Evolutionary conservation across 2,888 invertebrate species (phyloP).

Genomic region (Spodoptera exigua): DNA sequence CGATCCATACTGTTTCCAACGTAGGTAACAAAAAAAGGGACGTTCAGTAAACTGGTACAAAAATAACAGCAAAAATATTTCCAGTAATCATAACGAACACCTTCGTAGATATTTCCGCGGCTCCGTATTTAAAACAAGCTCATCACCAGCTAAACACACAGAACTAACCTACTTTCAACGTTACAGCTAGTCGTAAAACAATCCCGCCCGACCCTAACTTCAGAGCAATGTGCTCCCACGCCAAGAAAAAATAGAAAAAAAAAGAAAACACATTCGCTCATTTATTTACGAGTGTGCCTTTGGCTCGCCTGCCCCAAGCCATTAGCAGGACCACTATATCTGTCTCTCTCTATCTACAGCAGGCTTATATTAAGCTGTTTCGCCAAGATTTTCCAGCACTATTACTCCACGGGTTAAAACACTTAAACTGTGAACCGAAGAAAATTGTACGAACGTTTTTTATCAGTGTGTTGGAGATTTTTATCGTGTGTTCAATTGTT

Average conservation of each 20-base stretch:
- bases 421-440: conserved; percentile 73
- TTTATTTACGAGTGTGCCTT: conserved; percentile 82
- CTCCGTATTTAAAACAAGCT: conserved; percentile 43
- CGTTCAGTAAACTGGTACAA: conserved; percentile 1
- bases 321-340: conserved; percentile 77
- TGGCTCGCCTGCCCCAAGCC: conserved; percentile 74
- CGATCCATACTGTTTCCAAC: too few species aligned
- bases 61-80: conserved; percentile 1
- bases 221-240: conserved; percentile 55
- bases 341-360: conserved; percentile 67
- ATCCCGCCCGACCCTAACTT: conserved; percentile 57
- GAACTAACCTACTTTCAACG: conserved; percentile 61
- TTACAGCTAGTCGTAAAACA: conserved; percentile 64
- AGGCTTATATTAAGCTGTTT: conserved; percentile 70
- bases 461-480: conserved; percentile 52
- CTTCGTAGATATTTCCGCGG: conserved; percentile 34
- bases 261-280: conserved; percentile 75
- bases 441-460: conserved; percentile 59
- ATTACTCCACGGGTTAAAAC: conserved; percentile 72
- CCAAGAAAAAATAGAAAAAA: conserved; percentile 69
- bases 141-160: conserved; percentile 53
- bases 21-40: background rate
- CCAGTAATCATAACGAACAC: conserved; percentile 24
- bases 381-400: conserved; percentile 71
- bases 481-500: conserved; percentile 56